Base-by-base conservation (phyloP, 2,888 invertebrate genomes). In the Microdon myrmicae region DNA sequence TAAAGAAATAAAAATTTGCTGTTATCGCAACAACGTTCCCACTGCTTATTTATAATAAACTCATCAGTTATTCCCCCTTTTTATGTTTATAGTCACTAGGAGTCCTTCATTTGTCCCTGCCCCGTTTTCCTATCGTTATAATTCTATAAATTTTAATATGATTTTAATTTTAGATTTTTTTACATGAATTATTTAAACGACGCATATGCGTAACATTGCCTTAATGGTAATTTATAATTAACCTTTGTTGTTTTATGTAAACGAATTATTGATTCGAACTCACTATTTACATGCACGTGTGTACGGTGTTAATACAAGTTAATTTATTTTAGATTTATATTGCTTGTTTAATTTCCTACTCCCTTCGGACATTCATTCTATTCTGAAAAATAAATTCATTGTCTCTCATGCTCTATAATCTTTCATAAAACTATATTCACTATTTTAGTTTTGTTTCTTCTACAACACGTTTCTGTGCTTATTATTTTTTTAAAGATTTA, bases 231-330 rank as follows among this genome's bases (percentile, higher is more conserved):
- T 45, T 45, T 45, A 31, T 53, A 31, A 38, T 38, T 37, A 22
- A 38, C 22, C 31, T 47, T 38, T 25, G 8, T 25, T 35, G 28
- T 38, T 22, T 28, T 26, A 32, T 44, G 20, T 56, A 49, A 64
- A 47, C 43, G 34, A 47, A 29, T 59, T 29, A 59, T 49, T 49
- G 49, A 56, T 45, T 66, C 17, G 22, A 66, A 59, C 31, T 48
- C 44, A 48, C 53, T 66, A 59, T 59, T 54, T 66, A 59, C 59
- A 66, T n/a, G n/a, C n/a, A n/a, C n/a, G 14, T 47, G 35, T 59
- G 41, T 35, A 32, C 37, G 45, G 37, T 22, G 44, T 44, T 37
- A 35, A 23, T 64, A 53, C 19, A 47, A 45, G 47, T 49, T 25
- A 53, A 29, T 56, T 51, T 25, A n/a, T n/a, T 44, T 48, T 23